phyloP scores from a whole-genome alignment of 2,888 invertebrate genomes.

The Agrilus mali region DNA sequence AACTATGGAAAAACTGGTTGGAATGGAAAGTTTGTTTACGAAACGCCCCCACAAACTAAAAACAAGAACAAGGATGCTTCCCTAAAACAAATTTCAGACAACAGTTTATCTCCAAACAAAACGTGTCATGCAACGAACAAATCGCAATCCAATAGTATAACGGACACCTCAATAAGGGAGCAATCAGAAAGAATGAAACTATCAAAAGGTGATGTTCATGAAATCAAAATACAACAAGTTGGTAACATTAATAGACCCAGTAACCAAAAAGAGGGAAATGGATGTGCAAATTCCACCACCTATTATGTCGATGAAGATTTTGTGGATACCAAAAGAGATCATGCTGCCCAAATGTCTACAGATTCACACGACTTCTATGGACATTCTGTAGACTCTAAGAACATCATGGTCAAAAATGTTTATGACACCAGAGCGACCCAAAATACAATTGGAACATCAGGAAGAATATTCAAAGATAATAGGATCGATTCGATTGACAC shows the following conservation, averaged over 20 bases:
- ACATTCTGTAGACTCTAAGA: conserved; percentile 23
- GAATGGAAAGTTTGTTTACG: conserved; percentile 31
- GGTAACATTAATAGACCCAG: too few relatives aligned
- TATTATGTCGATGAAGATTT: conserved; percentile 23
- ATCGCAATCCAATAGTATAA: too few relatives aligned
- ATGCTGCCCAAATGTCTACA: conserved; percentile 18
- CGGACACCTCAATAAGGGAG: neutral
- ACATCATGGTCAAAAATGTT: conserved; percentile 25
- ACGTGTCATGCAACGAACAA: neutral
- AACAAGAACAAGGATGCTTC: conserved; percentile 5
- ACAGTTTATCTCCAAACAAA: too few relatives aligned
- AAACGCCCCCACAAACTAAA: conserved; percentile 17
- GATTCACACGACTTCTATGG: conserved; percentile 29
- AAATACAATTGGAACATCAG: conserved; percentile 31
- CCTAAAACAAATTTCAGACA: conserved; percentile 3
- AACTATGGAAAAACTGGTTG: conserved; percentile 33
- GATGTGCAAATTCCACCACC: neutral
- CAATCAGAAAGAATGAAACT: conserved; percentile 4
- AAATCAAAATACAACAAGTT: too few relatives aligned
- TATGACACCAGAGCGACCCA: conserved; percentile 29
- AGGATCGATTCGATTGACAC: too few relatives aligned
- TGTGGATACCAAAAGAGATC: conserved; percentile 21
- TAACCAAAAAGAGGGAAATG: neutral
- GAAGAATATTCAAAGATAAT: conserved; percentile 38
- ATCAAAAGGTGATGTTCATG: too few relatives aligned